These are phyloP conservation scores for Pipistrellus pygmaeus DNA, from an alignment of 2,797 vertebrate genomes.

Conservation along the genomic window DNA sequence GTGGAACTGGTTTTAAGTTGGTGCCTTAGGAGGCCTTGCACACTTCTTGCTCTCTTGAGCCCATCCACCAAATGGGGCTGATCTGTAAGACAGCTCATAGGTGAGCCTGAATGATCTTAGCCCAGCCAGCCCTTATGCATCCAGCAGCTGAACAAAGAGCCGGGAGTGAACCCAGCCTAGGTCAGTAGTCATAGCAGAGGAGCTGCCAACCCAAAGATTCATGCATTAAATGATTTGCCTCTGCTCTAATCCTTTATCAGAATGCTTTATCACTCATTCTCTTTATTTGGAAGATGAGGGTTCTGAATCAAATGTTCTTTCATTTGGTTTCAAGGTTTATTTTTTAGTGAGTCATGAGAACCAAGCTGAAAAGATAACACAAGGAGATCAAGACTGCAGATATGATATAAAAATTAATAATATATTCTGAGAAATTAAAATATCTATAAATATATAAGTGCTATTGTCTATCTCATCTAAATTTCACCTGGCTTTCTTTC, in stretches of 20 bases:
- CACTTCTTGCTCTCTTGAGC: not conserved
- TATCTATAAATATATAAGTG: not conserved
- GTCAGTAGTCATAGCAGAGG: not conserved
- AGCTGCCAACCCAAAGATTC: not conserved
- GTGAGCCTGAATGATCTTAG: not conserved
- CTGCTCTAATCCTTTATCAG: not conserved
- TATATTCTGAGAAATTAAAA: conserved; percentile 23
- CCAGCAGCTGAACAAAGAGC: not conserved
- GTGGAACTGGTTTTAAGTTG: not conserved
- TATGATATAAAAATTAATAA: not conserved
- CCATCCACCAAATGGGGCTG: not conserved
- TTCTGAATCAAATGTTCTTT: conserved; percentile 5
- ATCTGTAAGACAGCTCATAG: not conserved
- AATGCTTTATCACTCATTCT: not conserved
- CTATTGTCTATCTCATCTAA: not conserved
- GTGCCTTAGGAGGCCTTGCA: not conserved
- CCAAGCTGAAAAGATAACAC: not conserved
- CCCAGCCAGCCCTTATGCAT: not conserved
- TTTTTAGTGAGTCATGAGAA: not conserved
- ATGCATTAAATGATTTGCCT: not conserved
- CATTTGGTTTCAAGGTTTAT: not conserved
- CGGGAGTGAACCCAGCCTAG: not conserved
- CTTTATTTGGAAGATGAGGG: not conserved
- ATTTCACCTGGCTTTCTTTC: conserved; percentile 6
- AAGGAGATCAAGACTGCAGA: not conserved